Conservation (phyloP, 1,140 invertebrate genomes). For the Neodiprion fabricii region DNA sequence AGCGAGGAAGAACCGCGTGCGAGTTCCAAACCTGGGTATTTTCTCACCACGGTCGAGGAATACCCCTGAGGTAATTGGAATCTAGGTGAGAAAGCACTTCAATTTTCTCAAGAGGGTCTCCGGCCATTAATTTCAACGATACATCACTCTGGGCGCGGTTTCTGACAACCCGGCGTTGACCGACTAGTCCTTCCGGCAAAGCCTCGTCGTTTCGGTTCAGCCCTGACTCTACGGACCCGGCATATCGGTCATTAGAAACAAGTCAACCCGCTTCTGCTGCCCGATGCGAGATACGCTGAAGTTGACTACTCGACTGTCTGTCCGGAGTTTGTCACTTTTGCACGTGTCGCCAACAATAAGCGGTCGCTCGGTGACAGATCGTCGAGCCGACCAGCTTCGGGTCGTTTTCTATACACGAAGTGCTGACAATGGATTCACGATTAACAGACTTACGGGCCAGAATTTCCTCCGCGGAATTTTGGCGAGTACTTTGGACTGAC, state of each 20-base stretch:
- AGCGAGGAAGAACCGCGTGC: background rate
- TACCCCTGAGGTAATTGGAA: constrained; percentile 46
- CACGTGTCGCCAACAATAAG: too few relatives aligned
- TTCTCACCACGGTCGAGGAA: background rate
- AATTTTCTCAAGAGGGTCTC: constrained; percentile 29
- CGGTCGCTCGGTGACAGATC: too few relatives aligned
- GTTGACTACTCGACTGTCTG: too few relatives aligned
- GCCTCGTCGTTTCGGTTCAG: too few relatives aligned
- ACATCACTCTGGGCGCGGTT: constrained; percentile 41
- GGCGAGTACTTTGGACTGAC: too few relatives aligned
- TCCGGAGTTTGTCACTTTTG: too few relatives aligned
- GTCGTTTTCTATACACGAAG: too few relatives aligned
- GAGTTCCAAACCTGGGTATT: background rate
- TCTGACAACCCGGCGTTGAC: constrained; percentile 38
- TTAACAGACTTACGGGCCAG: too few relatives aligned
- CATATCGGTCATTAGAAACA: background rate
- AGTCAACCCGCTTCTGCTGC: background rate
- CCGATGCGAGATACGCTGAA: too few relatives aligned
- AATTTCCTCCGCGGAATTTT: too few relatives aligned
- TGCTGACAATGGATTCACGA: too few relatives aligned
- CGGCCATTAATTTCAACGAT: constrained; percentile 51
- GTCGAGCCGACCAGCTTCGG: too few relatives aligned
- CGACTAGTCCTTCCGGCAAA: constrained; percentile 33
- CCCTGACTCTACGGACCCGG: background rate
- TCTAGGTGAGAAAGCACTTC: constrained; percentile 41